Percentiles rank a stretch among this genome's conserved stretches.
Conservation (phyloP, 2,113 vertebrate genomes). For the Thryonomys swinderianus region DNA sequence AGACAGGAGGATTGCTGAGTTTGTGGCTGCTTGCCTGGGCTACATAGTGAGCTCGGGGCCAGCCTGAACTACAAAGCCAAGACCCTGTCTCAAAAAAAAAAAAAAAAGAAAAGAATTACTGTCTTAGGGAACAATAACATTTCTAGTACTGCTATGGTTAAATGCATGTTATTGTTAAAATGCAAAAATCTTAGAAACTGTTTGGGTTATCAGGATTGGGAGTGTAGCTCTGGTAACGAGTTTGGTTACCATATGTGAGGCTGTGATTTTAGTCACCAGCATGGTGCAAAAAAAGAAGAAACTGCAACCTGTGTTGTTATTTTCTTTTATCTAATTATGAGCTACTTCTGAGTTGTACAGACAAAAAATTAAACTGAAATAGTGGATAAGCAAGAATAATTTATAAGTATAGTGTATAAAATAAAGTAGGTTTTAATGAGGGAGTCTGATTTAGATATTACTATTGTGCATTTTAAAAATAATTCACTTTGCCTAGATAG, state of each 20-base stretch:
- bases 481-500: background rate
- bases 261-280: background rate
- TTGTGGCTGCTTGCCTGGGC: too few relatives aligned
- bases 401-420: background rate
- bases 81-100: too few relatives aligned
- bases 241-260: background rate
- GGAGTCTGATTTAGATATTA: background rate
- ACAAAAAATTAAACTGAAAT: slow-evolving; percentile 34
- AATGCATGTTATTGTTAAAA: background rate
- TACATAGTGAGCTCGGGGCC: too few relatives aligned
- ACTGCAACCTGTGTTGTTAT: background rate
- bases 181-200: background rate
- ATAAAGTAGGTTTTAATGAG: background rate
- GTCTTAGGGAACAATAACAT: background rate
- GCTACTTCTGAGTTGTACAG: background rate
- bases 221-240: background rate
- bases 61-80: too few relatives aligned
- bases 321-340: slow-evolving; percentile 16
- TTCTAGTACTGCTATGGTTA: background rate
- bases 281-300: background rate
- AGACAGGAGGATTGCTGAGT: too few relatives aligned
- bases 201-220: background rate
- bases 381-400: background rate
- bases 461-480: background rate
- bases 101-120: slow-evolving; percentile 45